Conservation (phyloP, 2,113 vertebrate genomes). For the Piprites chloris region DNA sequence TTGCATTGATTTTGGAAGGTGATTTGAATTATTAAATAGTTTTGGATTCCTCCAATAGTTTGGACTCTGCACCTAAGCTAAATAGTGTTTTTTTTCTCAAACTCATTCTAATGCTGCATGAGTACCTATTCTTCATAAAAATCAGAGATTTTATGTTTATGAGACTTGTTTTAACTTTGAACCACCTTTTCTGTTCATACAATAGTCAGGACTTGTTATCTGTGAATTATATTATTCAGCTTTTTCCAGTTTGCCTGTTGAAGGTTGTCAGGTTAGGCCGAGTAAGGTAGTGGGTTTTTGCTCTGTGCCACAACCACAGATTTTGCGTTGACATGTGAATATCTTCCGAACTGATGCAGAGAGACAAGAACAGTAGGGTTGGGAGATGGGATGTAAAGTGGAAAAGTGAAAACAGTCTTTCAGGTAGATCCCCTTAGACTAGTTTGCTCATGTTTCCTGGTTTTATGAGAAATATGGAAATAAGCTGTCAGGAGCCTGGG, state of each 20-base stretch:
- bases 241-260: neutral
- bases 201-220: neutral
- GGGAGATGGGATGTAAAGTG: neutral
- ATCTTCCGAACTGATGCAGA: neutral
- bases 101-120: neutral
- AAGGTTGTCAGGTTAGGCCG: neutral
- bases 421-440: neutral
- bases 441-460: neutral
- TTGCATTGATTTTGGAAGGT: slow-evolving; percentile 5
- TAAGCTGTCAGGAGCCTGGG: neutral
- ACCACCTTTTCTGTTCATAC: neutral
- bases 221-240: neutral
- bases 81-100: neutral
- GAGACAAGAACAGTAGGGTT: neutral
- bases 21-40: neutral
- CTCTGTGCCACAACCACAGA: neutral
- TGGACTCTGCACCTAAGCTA: neutral
- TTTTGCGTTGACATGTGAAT: neutral
- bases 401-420: neutral
- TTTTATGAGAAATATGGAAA: neutral
- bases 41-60: neutral
- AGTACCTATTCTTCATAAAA: neutral
- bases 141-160: neutral
- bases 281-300: neutral
- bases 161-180: slow-evolving; percentile 21